Conservation (phyloP, 1,140 invertebrate genomes). For the Tetramorium parvispinum region DNA sequence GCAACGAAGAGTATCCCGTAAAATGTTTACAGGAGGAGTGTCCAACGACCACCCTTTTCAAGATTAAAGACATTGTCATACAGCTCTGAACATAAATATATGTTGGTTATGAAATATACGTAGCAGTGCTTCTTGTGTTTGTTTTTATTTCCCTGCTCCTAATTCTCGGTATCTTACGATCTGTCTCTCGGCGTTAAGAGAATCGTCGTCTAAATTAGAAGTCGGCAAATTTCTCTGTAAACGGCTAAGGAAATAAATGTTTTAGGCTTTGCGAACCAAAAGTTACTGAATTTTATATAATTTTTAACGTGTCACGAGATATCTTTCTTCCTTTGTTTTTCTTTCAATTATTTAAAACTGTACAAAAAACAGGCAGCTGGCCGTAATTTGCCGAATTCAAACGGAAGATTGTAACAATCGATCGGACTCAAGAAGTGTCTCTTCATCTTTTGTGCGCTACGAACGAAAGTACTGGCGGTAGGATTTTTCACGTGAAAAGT, state of each 20-base stretch:
- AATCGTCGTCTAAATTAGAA: background rate
- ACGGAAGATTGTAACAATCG: background rate
- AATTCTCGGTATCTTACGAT: background rate
- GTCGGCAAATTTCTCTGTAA: background rate
- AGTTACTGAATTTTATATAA: background rate
- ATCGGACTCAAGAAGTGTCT: background rate
- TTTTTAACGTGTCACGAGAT: background rate
- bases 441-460: background rate
- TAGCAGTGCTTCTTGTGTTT: background rate
- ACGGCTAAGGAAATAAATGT: background rate
- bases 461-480: background rate
- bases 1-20: background rate
- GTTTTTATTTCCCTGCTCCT: slow-evolving; percentile 4
- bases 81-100: slow-evolving; percentile 1
- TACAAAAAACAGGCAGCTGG: background rate
- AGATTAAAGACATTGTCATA: slow-evolving; percentile 11
- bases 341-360: background rate
- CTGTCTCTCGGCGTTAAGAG: background rate
- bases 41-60: background rate
- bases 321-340: background rate
- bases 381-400: background rate
- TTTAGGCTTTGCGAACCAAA: too few species aligned
- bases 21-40: background rate
- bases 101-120: slow-evolving; percentile 4
- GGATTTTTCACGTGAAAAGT: background rate